phyloP scores from a whole-genome alignment of 2,797 vertebrate genomes.

The Hypotaenidia okinawae region DNA sequence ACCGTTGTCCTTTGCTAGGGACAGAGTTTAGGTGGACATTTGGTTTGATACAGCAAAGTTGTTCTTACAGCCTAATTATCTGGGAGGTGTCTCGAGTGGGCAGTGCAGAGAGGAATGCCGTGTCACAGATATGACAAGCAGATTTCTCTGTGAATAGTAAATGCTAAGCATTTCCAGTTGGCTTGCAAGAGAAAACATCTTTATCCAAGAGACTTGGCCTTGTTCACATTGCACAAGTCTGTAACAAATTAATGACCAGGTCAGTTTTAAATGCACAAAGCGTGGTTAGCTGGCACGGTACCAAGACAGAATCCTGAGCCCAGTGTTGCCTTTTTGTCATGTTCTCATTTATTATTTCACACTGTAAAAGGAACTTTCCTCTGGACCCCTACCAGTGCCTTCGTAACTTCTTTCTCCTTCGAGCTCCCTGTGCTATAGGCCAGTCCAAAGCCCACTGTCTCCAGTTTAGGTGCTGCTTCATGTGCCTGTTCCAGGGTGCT shows the following conservation, averaged over 20 bases:
- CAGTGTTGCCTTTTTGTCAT: conserved; percentile 49
- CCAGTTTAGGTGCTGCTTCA: background rate
- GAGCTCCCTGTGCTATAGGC: background rate
- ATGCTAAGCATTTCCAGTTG: conserved; percentile 44
- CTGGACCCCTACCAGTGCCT: background rate
- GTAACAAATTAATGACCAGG: conserved; percentile 66
- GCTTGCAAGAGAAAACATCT: conserved; percentile 33
- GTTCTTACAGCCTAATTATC: background rate
- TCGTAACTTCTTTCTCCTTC: background rate
- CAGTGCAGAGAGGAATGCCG: background rate
- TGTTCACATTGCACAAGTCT: conserved; percentile 38
- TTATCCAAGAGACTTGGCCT: conserved; percentile 62
- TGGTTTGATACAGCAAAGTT: background rate
- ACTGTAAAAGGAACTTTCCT: conserved; percentile 13
- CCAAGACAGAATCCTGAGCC: background rate
- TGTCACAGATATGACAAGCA: conserved; percentile 22
- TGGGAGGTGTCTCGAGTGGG: conserved; percentile 2
- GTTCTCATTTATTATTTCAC: conserved; percentile 31
- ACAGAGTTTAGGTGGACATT: background rate
- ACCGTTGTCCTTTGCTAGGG: background rate
- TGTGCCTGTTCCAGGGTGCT: background rate
- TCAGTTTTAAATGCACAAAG: conserved; percentile 48
- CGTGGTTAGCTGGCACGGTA: background rate
- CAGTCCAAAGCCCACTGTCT: background rate
- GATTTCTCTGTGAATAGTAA: conserved; percentile 10